phyloP scores from a whole-genome alignment of 2,888 invertebrate genomes.

The Aspidapion aeneum region DNA sequence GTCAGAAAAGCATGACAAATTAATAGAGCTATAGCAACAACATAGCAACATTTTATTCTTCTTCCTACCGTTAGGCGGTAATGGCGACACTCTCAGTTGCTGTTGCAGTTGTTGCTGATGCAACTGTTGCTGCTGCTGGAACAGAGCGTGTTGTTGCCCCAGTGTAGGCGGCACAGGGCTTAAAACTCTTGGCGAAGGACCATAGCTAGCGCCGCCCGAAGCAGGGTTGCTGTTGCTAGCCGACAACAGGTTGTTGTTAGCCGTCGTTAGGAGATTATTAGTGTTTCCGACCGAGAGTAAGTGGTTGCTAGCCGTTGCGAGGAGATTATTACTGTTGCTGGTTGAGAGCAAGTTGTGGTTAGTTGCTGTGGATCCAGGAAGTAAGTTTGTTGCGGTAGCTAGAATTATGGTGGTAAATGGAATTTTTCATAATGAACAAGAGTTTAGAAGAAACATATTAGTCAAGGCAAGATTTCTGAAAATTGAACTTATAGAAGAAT shows the following conservation, averaged over 20 bases:
- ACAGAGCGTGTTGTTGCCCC: conserved; percentile 46
- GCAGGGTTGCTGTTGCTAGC: background rate
- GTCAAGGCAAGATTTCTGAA: no score
- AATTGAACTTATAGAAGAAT: no score
- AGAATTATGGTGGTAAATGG: no score
- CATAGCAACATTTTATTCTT: no score
- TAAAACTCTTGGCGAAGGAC: conserved; percentile 42
- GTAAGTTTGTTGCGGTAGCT: background rate
- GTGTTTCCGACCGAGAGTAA: background rate
- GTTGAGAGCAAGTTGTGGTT: no score
- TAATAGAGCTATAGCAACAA: no score
- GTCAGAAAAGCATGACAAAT: no score
- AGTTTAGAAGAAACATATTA: no score
- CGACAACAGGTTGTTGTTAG: background rate
- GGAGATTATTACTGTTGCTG: background rate
- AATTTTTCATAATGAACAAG: no score
- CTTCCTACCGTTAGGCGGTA: conserved; percentile 60
- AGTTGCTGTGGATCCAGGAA: background rate
- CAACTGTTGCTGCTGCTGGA: conserved; percentile 47
- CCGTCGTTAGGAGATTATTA: background rate
- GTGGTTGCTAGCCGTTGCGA: background rate
- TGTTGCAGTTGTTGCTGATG: conserved; percentile 39
- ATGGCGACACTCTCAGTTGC: conserved; percentile 58
- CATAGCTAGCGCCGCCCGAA: conserved; percentile 29
- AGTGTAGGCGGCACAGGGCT: conserved; percentile 46